Base-by-base conservation (phyloP, 2,888 invertebrate genomes). In the Xiphydria camelus region DNA sequence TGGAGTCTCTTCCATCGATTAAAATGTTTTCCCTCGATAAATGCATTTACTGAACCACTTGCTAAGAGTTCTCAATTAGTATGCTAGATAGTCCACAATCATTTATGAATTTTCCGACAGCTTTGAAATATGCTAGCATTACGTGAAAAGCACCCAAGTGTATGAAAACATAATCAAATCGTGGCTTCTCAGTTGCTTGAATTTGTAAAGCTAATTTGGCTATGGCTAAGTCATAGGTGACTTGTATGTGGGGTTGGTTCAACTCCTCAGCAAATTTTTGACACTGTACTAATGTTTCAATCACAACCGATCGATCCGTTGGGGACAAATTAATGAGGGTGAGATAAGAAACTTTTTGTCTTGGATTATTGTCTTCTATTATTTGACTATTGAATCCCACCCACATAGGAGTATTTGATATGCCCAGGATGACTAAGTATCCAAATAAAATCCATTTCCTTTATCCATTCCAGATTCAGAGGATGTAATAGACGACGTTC, bases 311-410 rank as follows among this genome's bases (percentile, higher is more conserved):
- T 39, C 1, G 32, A 40, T 55, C 46, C 6, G 64, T 65, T 12
- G 65, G 61, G 9, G 64, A 65, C 12, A 15, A 4, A 54, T 66
- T 61, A 4, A 67, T 66, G 2, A 61, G 51, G 4, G 64, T 51
- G 4, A 64, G 21, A 49, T 68, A 64, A 1, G 54, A 47, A 33
- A 65, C 49, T n/a, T n/a, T n/a, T n/a, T n/a, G n/a, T n/a, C n/a
- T n/a, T n/a, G n/a, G n/a, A n/a, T n/a, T n/a, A n/a, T n/a, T n/a
- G n/a, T n/a, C n/a, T n/a, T n/a, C n/a, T n/a, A n/a, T n/a, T n/a
- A n/a, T n/a, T n/a, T n/a, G n/a, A n/a, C n/a, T n/a, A n/a, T n/a
- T n/a, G n/a, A n/a, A n/a, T n/a, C n/a, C n/a, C n/a, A n/a, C n/a
- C n/a, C n/a, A n/a, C n/a, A n/a, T n/a, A n/a, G n/a, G n/a, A n/a